Percentiles rank a stretch among this genome's conserved stretches.
Evolutionary conservation across 1,140 invertebrate genomes (phyloP).

Genomic region (Hydropsyche tenuis): DNA sequence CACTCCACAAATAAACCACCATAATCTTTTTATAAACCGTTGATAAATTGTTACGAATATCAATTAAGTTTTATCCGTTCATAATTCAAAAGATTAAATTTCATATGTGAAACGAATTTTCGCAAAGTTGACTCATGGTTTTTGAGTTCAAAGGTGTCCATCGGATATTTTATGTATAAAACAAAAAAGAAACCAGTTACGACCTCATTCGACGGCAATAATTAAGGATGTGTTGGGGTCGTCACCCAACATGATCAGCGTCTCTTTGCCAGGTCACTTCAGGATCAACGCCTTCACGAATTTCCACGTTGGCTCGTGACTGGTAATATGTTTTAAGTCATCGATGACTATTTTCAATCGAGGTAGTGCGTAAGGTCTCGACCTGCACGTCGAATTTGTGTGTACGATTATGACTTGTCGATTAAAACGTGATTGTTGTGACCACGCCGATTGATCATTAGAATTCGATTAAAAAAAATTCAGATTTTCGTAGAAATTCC

Average conservation of each 20-base stretch:
- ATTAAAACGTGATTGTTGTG: background rate
- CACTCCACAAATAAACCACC: no score
- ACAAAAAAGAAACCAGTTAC: conserved; percentile 19
- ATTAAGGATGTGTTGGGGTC: conserved; percentile 26
- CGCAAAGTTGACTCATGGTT: no score
- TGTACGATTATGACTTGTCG: no score
- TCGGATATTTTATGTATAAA: background rate
- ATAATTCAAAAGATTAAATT: no score
- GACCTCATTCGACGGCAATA: conserved; percentile 3
- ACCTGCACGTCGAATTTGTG: background rate
- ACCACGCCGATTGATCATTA: background rate
- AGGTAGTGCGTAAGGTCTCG: conserved; percentile 5
- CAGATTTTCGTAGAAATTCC: no score
- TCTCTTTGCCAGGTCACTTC: background rate
- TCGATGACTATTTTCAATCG: background rate
- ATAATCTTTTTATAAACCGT: no score
- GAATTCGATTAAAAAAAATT: no score
- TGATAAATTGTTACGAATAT: no score
- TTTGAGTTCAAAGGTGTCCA: conserved; percentile 9
- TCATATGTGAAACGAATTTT: no score
- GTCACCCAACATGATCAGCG: background rate
- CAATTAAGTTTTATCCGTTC: no score
- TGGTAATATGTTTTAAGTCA: conserved; percentile 12
- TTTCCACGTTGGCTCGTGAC: conserved; percentile 12
- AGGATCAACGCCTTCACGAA: conserved; percentile 15